Conservation (phyloP, 2,113 vertebrate genomes). For the Toxotes chatareus region DNA sequence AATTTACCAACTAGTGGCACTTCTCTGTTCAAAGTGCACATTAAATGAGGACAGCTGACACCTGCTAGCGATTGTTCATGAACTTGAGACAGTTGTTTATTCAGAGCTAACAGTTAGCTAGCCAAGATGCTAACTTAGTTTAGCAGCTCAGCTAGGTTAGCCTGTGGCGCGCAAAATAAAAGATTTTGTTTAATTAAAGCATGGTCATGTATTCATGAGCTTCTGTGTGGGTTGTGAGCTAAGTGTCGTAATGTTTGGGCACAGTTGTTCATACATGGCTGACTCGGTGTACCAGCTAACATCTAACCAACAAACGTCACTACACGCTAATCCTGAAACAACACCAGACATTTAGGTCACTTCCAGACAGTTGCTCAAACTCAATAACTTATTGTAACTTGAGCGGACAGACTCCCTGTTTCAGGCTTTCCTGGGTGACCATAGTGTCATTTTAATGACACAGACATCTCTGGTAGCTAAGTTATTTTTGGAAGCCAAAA, state of each 20-base stretch:
- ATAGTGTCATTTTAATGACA: not conserved
- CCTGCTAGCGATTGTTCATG: constrained; percentile 10
- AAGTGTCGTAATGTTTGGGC: not conserved
- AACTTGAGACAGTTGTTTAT: constrained; percentile 40
- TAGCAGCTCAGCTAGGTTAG: constrained; percentile 34
- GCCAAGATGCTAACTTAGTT: constrained; percentile 54
- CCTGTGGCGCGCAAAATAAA: constrained; percentile 43
- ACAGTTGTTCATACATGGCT: not conserved
- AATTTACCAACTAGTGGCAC: not conserved
- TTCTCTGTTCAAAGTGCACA: not conserved
- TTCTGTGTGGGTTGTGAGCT: not conserved
- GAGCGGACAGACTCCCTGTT: not conserved
- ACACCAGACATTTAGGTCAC: not conserved
- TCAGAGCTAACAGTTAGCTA: constrained; percentile 46
- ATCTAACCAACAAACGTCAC: not conserved
- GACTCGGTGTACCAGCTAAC: not conserved
- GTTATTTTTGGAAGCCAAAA: not conserved
- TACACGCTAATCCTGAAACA: not conserved
- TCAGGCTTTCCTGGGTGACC: not conserved
- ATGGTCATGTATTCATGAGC: too few species aligned
- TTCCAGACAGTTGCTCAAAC: not conserved
- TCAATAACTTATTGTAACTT: not conserved
- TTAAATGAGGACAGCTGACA: not conserved
- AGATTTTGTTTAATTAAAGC: not conserved
- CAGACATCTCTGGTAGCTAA: too few species aligned